phyloP scores from a whole-genome alignment of 1,140 invertebrate genomes.

The Habropoda laboriosa region DNA sequence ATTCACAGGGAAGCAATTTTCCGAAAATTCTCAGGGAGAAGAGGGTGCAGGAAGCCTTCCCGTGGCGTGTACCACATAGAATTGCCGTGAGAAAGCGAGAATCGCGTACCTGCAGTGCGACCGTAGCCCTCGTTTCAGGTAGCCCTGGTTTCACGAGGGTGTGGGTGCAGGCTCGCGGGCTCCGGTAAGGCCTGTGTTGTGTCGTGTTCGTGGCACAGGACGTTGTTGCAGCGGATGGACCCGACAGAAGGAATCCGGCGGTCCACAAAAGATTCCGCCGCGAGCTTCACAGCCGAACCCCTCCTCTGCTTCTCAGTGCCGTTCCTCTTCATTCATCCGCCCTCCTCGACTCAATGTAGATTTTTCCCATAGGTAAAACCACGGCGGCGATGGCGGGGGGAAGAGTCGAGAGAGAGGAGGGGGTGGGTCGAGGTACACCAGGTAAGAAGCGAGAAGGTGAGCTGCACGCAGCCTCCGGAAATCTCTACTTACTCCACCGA shows the following conservation, averaged over 20 bases:
- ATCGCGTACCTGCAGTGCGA: constrained; percentile 48
- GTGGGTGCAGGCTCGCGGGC: constrained; percentile 21
- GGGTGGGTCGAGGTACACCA: constrained; percentile 32
- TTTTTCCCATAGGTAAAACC: constrained; percentile 75
- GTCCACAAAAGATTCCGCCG: constrained; percentile 69
- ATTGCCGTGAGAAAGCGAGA: constrained; percentile 64
- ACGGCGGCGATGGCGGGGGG: constrained; percentile 29
- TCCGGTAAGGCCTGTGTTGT: constrained; percentile 1
- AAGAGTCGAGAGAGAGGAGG: neutral
- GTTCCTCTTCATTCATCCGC: constrained; percentile 72
- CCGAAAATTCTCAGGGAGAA: neutral
- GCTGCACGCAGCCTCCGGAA: constrained; percentile 74
- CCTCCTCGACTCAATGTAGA: constrained; percentile 72
- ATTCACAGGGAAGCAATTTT: neutral
- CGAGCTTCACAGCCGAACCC: constrained; percentile 20
- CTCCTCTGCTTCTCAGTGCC: too few species aligned
- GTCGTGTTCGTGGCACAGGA: constrained; percentile 1
- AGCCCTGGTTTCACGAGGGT: neutral
- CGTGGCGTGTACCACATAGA: constrained; percentile 25
- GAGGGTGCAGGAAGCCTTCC: constrained; percentile 12
- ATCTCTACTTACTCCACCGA: constrained; percentile 78
- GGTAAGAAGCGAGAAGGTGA: constrained; percentile 66
- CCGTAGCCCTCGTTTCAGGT: constrained; percentile 29
- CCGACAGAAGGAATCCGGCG: constrained; percentile 46
- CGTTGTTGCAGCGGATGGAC: constrained; percentile 43